Evolutionary conservation across 2,797 vertebrate genomes (phyloP).

Genomic region (Crocidura indochinensis): DNA sequence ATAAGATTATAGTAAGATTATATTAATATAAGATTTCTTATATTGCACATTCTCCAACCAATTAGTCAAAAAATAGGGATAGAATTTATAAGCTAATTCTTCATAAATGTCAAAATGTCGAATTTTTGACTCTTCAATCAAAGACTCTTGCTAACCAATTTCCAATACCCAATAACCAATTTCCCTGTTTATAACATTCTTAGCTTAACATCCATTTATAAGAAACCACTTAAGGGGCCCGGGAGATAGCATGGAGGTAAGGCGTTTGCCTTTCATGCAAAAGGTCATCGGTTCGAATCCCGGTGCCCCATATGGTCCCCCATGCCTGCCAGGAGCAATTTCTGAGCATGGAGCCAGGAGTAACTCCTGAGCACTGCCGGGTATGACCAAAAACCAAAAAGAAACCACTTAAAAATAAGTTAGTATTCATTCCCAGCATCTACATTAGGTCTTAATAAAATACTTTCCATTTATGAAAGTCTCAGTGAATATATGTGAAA

Average conservation of each 20-base stretch:
- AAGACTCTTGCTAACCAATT: not conserved
- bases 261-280: no score
- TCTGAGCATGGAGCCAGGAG: no score
- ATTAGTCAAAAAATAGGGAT: not conserved
- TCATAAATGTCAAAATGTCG: not conserved
- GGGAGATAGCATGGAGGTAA: no score
- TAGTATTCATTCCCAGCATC: not conserved
- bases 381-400: slow-evolving; percentile 3
- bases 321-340: no score
- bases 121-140: not conserved
- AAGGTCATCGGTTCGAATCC: no score
- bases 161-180: no score
- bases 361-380: no score
- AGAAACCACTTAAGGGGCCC: not conserved
- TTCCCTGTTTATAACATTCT: not conserved
- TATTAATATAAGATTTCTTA: not conserved
- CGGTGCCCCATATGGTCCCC: no score
- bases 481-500: not conserved
- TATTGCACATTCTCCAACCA: not conserved
- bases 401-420: no score
- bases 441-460: not conserved
- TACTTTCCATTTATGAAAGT: not conserved
- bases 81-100: not conserved
- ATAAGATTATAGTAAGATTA: not conserved
- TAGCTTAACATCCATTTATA: not conserved